These are phyloP conservation scores for Rhinella marina DNA, from an alignment of 2,797 vertebrate species.

Conservation along the genomic window DNA sequence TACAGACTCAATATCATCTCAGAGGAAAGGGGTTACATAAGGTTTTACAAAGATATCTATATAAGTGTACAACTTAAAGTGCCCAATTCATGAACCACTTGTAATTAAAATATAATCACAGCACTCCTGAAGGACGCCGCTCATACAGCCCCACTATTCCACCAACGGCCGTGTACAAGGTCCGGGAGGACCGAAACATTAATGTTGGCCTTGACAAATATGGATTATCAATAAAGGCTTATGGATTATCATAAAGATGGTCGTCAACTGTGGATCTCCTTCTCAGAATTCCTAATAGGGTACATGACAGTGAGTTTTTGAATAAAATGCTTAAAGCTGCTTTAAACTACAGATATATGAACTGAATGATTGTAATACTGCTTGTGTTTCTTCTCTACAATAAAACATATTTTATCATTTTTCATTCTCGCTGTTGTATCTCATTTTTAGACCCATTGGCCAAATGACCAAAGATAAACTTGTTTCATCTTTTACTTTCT, in stretches of 20 bases:
- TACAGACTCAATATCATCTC: neutral
- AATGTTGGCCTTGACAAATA: no score
- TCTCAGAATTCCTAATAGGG: neutral
- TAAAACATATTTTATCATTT: neutral
- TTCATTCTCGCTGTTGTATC: neutral
- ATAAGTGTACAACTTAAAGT: no score
- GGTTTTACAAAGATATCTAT: no score
- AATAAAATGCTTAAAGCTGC: neutral
- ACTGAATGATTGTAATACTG: neutral
- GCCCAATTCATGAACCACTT: no score
- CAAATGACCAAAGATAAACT: neutral
- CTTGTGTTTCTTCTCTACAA: neutral
- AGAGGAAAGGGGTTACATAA: no score
- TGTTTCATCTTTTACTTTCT: neutral
- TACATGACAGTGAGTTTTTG: neutral
- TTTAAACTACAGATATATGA: neutral
- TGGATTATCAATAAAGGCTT: no score
- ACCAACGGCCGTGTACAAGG: no score
- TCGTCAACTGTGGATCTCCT: neutral
- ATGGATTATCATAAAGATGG: no score
- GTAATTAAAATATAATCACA: no score
- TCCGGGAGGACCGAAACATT: no score
- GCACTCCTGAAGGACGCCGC: no score
- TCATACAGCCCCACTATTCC: no score
- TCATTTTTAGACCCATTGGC: neutral